Evolutionary conservation across 1,140 invertebrate species (phyloP).

Genomic region (Bradysia coprophila): DNA sequence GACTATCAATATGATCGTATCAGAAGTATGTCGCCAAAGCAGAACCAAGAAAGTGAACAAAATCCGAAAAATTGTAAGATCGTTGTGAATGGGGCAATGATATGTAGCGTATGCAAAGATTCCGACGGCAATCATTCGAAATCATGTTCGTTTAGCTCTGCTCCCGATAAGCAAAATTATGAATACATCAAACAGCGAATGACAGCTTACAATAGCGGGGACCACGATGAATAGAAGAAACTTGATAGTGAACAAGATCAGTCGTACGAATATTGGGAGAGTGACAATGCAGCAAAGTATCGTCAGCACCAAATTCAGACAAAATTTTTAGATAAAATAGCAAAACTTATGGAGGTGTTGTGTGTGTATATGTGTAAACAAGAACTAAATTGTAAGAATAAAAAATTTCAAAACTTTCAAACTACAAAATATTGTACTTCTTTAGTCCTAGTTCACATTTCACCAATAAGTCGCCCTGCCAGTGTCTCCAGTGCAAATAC

Average conservation of each 20-base stretch:
- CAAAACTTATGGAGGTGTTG: too few species aligned
- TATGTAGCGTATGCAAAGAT: slow-evolving; percentile 44
- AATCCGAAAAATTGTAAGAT: slow-evolving; percentile 38
- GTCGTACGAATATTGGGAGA: too few species aligned
- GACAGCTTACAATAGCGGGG: slow-evolving; percentile 35
- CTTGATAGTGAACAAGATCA: slow-evolving; percentile 19
- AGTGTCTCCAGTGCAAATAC: too few species aligned
- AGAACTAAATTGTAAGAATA: too few species aligned
- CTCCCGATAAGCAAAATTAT: slow-evolving; percentile 48
- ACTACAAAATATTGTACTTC: too few species aligned
- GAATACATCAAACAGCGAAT: slow-evolving; percentile 38
- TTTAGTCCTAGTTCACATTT: too few species aligned
- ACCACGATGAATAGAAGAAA: slow-evolving; percentile 27
- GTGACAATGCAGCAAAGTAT: too few species aligned
- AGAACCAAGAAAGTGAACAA: slow-evolving; percentile 32
- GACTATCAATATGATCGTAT: neutral
- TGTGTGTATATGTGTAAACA: too few species aligned
- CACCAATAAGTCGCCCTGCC: too few species aligned
- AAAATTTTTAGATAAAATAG: too few species aligned
- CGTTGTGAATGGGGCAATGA: slow-evolving; percentile 37
- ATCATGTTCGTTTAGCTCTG: slow-evolving; percentile 44
- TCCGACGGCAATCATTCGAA: slow-evolving; percentile 47
- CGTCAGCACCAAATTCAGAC: too few species aligned
- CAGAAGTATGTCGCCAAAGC: slow-evolving; percentile 25
- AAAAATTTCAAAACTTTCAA: too few species aligned